Base-by-base conservation (phyloP, 2,113 vertebrate genomes). In the Polypterus bichir region DNA sequence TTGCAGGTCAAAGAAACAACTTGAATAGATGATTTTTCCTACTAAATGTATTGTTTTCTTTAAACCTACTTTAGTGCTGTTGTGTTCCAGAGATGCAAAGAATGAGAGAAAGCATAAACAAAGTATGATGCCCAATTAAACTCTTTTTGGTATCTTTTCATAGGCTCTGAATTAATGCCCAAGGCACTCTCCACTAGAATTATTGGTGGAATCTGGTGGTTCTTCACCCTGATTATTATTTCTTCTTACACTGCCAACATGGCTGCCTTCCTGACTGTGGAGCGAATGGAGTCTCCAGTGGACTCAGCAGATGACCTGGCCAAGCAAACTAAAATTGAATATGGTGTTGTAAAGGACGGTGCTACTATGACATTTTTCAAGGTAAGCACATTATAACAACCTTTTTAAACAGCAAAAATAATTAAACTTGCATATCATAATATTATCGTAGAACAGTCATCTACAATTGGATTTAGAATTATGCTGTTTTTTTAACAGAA, bases 171-270 rank as follows among this genome's bases (percentile, higher is more conserved):
- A 69, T 77, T 99, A 80, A 98, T 99, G 96, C 96, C 96, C 75
- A 98, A 97, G 78, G 96, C 96, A 5, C 85, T 99, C 64, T 99
- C 96, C 1, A 99, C 97, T 1, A 86, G 97, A 69, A 99, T 99
- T 82, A 97, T 99, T 1, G 97, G 97, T 3, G 95, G 94, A 51
- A 99, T 99, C 79, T 99, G 97, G 97, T 99, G 97, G 96, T 99
- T 99, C 81, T 99, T 99, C 86, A 99, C 97, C 0, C 91, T 99
- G 9, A 97, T 99, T 77, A 97, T 99, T 76, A 97, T 99, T 78
- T 98, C 96, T 6, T 99, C 96, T 66, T 99, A 99, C 73, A 98
- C 97, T 4, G 95, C 97, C 59, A 99, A 99, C 80, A 78, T 99
- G 11, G 95, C 97, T 0, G 97, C 97, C 65, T 98, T 99, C 67